Evolutionary conservation across 1,140 invertebrate genomes (phyloP), one percentile per base, ranked within the genome.

Genomic region (Drosophila pallidifrons): DNA sequence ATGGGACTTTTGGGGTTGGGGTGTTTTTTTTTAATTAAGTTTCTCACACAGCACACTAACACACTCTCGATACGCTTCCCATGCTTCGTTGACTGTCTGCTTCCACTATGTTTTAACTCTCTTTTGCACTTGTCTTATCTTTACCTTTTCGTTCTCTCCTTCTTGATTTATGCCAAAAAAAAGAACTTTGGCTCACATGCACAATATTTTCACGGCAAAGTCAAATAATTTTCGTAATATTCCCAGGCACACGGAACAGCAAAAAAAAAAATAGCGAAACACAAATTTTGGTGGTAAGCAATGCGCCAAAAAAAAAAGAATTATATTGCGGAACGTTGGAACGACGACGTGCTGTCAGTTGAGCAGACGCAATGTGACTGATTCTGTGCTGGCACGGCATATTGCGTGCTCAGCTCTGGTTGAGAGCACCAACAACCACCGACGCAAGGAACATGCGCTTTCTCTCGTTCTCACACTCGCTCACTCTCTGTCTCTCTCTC

Each of bases 361-460:
- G 11, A 51, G 55, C 63, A 63, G 83, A 77, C 73, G 85, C 28
- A 71, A 75, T 80, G 73, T 80, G 80, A 87, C 85, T 87, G 80
- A 87, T 77, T 83, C 74, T 63, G 2, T 5, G 13, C 11, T 35
- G 16, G 69, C 83, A 88, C 72, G 83, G 58, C 59, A 75, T 47
- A 67, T 77, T 71, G 76, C 85, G 69, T 77, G 72, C 68, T 77
- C 54, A 45, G 59, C 76, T 79, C 35, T 47, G 47, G 58, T 41
- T 57, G 8, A 20, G 16, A 32, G 8, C 63, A 47, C 10, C 64
- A 59, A 41, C 30, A 59, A 41, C 30, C 54, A 59, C 55, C 43
- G 20, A 15, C 51, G 43, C n/a, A 25, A 35, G 1, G 38, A 10
- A 15, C 54, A 4, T 5, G 28, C 8, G 5, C 51, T 28, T 16